Evolutionary conservation across 2,113 vertebrate genomes (phyloP).

Genomic region (Alligator mississippiensis): DNA sequence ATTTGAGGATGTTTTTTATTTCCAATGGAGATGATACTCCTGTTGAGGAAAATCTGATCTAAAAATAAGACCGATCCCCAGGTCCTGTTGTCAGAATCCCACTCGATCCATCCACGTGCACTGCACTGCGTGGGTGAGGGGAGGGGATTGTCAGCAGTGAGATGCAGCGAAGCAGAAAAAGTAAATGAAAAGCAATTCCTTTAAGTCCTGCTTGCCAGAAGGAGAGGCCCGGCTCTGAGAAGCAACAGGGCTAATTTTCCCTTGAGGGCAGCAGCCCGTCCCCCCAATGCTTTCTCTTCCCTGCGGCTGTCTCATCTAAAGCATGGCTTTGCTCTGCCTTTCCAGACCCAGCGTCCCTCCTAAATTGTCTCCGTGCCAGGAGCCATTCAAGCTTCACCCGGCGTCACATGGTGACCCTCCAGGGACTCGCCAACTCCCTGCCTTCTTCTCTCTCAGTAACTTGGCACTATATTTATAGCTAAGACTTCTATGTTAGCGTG

Average conservation of each 20-base stretch:
- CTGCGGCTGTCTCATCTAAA: fast-evolving
- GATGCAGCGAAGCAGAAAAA: not conserved
- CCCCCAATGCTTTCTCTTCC: fast-evolving
- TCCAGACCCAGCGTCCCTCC: fast-evolving
- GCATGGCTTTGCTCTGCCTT: fast-evolving
- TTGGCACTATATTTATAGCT: not conserved
- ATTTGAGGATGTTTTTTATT: not conserved
- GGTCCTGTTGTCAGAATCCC: not conserved
- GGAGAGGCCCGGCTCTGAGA: fast-evolving
- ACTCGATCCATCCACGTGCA: not conserved
- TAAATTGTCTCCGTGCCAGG: not conserved
- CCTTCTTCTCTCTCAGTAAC: not conserved
- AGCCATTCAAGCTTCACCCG: not conserved
- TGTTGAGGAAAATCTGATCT: not conserved
- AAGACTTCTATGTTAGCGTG: not conserved
- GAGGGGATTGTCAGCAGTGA: not conserved
- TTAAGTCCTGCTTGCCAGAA: no score
- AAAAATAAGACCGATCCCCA: not conserved
- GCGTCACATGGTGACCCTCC: fast-evolving
- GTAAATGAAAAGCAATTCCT: not conserved
- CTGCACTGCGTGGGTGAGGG: not conserved
- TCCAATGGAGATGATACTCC: not conserved
- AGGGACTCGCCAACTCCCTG: not conserved
- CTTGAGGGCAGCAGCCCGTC: not conserved
- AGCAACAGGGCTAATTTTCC: not conserved